Evolutionary conservation across 2,888 invertebrate genomes (phyloP), one percentile per base, ranked within the genome.

Genomic region (Chymomyza procnemis): DNA sequence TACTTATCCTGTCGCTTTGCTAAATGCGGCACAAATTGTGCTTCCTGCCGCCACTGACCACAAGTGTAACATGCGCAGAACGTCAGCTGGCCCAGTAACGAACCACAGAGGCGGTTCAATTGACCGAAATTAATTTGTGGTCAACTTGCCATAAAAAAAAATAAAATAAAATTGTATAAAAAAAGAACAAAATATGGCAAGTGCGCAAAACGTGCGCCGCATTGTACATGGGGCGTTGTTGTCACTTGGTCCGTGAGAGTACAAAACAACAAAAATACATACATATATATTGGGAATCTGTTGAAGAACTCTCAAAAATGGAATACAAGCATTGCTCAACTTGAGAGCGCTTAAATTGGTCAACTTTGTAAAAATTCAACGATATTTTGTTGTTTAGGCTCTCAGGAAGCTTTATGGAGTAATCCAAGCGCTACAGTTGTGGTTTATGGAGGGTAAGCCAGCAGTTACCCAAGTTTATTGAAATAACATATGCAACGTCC

Each of bases 71-170:
- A 68, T 52, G 61, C 52, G 22, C 65, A 75, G 64, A 8, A 5
- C 12, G 30, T 16, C 22, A 34, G 30, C n/a, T 57, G 57, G 14
- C 12, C 57, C 22, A 34, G 30, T 30, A 18, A 50, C 16, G 5
- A 47, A 47, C 47, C 47, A 47, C 47, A 47, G 47, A 47, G 47
- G 54, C 22, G 50, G 64, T 41, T 66, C 66, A 79, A 75, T 77
- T 79, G 72, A 67, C 64, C 61, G 72, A 69, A 77, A 77, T 79
- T 69, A 77, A 79, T 79, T 79, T 79, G 78, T 64, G 75, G 70
- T 72, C 59, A 59, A 26, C 69, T 65, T 61, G 34, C 34, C 4
- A 34, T 34, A 34, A 34, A 34, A 34, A 30, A 34, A 34, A 34
- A 34, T 12, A 34, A 12, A 34, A 12, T 19, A 5, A 50, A 6